These are phyloP conservation scores for Rhogogaster chlorosoma DNA, from an alignment of 2,888 invertebrate genomes.

Conservation along the genomic window DNA sequence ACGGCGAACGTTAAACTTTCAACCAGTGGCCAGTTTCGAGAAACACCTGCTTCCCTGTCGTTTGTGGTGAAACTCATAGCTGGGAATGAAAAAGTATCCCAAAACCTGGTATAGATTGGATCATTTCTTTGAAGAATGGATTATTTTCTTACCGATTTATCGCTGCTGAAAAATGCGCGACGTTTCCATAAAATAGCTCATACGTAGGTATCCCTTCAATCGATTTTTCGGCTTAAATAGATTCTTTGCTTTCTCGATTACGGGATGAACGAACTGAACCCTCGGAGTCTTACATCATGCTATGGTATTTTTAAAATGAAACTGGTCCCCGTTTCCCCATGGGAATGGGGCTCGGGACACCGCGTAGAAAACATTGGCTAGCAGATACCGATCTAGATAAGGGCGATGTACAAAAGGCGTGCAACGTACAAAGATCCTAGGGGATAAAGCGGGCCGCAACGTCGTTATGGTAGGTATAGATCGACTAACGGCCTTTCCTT, in stretches of 20 bases:
- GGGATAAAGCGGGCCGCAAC: constrained; percentile 62
- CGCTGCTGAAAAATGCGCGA: background rate
- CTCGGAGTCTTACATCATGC: background rate
- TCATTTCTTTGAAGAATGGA: background rate
- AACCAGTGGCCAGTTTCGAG: background rate
- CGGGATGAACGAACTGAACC: background rate
- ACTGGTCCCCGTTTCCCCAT: constrained; percentile 17
- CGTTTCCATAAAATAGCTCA: background rate
- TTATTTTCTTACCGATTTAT: background rate
- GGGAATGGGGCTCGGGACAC: constrained; percentile 31
- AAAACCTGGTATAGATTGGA: background rate
- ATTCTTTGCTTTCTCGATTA: constrained; percentile 8
- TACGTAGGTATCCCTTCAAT: background rate
- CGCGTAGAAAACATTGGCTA: constrained; percentile 42
- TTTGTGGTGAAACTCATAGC: background rate
- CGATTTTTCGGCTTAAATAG: constrained; percentile 1
- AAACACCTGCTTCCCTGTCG: background rate
- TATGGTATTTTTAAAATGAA: constrained; percentile 43
- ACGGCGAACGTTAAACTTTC: background rate
- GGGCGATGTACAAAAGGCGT: constrained; percentile 61
- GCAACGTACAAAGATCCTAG: constrained; percentile 66
- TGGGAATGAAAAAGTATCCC: background rate
- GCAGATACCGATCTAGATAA: constrained; percentile 54
- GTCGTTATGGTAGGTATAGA: constrained; percentile 51
- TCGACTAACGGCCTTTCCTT: constrained; percentile 47